Evolutionary conservation across 2,797 vertebrate genomes (phyloP).

Genomic region (Pseudochirops corinnae): DNA sequence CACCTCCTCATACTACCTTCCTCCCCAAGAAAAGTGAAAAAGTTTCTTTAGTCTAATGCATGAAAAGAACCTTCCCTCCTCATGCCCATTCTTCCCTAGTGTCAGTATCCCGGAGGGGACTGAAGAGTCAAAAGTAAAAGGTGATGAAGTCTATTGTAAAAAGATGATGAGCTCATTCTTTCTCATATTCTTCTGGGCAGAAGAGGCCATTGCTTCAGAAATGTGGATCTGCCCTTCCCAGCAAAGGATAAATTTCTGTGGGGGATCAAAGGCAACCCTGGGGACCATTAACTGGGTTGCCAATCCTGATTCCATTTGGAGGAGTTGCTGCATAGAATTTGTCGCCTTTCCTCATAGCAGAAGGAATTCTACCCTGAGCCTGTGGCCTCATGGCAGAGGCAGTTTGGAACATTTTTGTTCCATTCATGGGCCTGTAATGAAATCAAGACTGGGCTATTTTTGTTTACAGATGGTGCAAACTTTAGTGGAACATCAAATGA

Average conservation of each 20-base stretch:
- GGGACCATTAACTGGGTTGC: neutral
- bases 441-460: conserved; percentile 64
- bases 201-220: neutral
- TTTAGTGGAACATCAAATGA: conserved; percentile 77
- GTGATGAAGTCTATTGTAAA: neutral
- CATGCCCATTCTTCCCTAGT: neutral
- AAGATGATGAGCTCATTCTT: neutral
- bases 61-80: neutral
- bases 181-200: neutral
- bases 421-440: conserved; percentile 54
- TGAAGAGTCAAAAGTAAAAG: neutral
- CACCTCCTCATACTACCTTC: neutral
- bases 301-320: fast-evolving
- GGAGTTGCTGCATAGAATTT: neutral
- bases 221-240: neutral
- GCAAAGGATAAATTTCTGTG: neutral
- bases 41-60: neutral
- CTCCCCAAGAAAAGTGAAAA: neutral
- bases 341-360: neutral
- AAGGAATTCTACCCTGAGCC: neutral
- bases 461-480: conserved; percentile 71
- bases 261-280: neutral
- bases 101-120: neutral
- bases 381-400: neutral
- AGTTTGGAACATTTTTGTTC: conserved; percentile 19